phyloP scores from a whole-genome alignment of 2,113 vertebrate genomes.

The Pteruthius melanotis region DNA sequence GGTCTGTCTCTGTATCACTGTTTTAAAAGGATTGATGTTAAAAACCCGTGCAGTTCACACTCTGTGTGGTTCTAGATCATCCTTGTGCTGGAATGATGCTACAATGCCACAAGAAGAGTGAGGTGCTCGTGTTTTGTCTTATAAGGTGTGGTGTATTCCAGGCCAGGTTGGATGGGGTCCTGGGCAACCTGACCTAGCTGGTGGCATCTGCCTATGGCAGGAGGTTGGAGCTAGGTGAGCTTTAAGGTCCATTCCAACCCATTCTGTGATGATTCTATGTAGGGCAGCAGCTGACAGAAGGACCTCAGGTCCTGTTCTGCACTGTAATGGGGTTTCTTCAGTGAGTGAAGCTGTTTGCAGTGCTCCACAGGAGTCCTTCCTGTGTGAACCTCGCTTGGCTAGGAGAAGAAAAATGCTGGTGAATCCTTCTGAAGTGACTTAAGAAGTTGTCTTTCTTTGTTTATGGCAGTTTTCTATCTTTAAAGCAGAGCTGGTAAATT shows the following conservation, averaged over 20 bases:
- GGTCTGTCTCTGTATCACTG: background rate
- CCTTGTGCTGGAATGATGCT: background rate
- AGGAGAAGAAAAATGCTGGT: background rate
- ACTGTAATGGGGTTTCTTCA: background rate
- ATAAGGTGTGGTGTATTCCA: accelerated
- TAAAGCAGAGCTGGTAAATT: background rate
- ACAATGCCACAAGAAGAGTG: background rate
- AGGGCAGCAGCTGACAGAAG: background rate
- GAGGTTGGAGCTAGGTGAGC: background rate
- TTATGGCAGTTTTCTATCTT: background rate
- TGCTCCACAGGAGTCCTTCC: background rate
- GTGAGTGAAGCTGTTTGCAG: background rate
- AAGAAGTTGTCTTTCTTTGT: background rate
- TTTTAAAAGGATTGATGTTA: background rate
- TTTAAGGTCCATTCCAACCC: background rate
- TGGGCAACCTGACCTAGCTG: background rate
- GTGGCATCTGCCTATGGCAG: background rate
- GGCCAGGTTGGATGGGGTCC: background rate
- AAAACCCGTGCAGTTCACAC: background rate
- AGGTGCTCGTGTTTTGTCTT: background rate
- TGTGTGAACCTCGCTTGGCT: background rate
- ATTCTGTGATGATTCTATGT: background rate
- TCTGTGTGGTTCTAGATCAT: background rate
- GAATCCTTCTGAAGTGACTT: background rate
- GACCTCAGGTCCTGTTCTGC: background rate